Percentiles rank a stretch among this genome's conserved stretches.
Evolutionary conservation across 2,888 invertebrate genomes (phyloP).

Genomic region (Rhabditophanes sp.): DNA sequence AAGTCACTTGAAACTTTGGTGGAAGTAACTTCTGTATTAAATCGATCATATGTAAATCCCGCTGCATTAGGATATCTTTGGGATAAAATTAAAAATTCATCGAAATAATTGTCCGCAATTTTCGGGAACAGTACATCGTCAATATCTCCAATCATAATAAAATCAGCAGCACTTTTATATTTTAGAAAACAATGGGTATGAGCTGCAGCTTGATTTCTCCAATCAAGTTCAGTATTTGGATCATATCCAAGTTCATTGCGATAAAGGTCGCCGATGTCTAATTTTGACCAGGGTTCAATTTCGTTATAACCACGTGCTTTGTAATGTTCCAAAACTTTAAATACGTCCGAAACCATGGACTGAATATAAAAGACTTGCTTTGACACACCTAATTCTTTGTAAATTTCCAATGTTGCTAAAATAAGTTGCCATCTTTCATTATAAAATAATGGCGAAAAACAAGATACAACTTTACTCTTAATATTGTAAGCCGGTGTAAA

Average conservation of each 20-base stretch:
- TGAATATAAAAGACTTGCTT: conserved; percentile 34
- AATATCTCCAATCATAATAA: conserved; percentile 24
- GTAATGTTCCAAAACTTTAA: conserved; percentile 14
- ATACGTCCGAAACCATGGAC: conserved; percentile 26
- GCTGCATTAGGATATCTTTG: conserved; percentile 13
- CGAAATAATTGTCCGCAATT: conserved; percentile 20
- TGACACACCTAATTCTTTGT: conserved; percentile 30
- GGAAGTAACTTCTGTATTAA: conserved; percentile 17
- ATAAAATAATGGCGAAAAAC: conserved; percentile 33
- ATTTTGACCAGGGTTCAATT: conserved; percentile 22
- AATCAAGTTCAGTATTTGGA: conserved; percentile 32
- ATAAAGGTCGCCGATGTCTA: conserved; percentile 15
- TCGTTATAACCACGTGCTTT: conserved; percentile 5
- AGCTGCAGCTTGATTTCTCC: conserved; percentile 33
- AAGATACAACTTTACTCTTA: conserved; percentile 24
- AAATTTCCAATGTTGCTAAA: conserved; percentile 24
- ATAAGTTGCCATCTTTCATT: conserved; percentile 38
- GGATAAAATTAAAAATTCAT: conserved; percentile 15
- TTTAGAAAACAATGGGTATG: conserved; percentile 35
- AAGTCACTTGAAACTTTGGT: conserved; percentile 12
- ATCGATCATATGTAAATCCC: conserved; percentile 18
- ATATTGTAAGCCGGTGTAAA: conserved; percentile 10
- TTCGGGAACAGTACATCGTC: conserved; percentile 26
- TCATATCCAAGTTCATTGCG: conserved; percentile 17
- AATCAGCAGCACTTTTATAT: conserved; percentile 29